Evolutionary conservation across 1,140 invertebrate species (phyloP), one percentile per base, ranked within the genome.

Genomic region (Matsumurasca onukii): DNA sequence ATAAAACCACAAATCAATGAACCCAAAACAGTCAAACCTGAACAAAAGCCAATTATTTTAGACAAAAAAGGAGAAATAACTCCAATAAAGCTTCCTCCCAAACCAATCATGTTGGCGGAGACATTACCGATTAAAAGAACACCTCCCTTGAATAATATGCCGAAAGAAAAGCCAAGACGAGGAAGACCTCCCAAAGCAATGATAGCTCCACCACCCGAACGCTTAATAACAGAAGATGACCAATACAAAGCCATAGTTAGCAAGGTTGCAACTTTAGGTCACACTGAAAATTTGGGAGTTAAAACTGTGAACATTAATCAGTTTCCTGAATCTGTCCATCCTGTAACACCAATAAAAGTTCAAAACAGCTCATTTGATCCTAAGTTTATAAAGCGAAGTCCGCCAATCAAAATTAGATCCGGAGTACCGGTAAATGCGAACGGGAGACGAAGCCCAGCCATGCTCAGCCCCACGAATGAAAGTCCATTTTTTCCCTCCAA

Each of bases 401-500:
- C 62, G 13, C 62, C 62, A 3, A 48, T 65, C 20, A 65, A 65
- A 65, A 65, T 65, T 2, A 2, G 62, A 20, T 65, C 62, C 9
- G 62, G 62, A 65, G 62, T 65, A 15, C 62, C 62, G 1, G 62
- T 65, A 48, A 65, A 65, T 65, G 62, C 62, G 13, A 17, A 9
- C 2, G 62, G 22, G 49, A 62, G 31, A 48, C 59, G 45, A 49
- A 71, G 31, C 51, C 55, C 34, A 13, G 27, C 25, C 13, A 15
- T 45, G 15, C 20, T 77, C 77, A 2, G 45, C 77, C 52, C 77
- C 75, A 20, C 55, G 30, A 59, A 27, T 59, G 55, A 59, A 3
- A 25, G 13, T 3, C n/a, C 55, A 24, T 9, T 59, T 13, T 59
- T 27, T 24, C 24, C 55, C 25, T 22, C 30, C 3, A 59, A 29